phyloP scores from a whole-genome alignment of 2,888 invertebrate genomes.

The Habroteleia sp. region DNA sequence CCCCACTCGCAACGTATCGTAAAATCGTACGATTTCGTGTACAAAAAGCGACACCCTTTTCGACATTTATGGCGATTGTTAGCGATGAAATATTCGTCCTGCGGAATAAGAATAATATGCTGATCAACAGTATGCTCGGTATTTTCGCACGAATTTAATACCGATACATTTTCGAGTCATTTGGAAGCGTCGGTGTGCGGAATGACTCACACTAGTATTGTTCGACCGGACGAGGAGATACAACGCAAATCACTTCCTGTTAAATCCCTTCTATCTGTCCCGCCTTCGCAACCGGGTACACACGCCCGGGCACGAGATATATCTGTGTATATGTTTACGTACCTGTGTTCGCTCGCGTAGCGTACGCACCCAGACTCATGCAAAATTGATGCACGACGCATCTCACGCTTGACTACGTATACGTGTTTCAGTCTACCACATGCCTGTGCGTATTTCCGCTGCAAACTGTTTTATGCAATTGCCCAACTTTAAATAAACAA shows the following conservation, averaged over 20 bases:
- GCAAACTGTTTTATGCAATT: no score
- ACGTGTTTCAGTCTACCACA: conserved; percentile 35
- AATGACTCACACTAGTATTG: conserved; percentile 76
- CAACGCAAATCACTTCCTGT: conserved; percentile 78
- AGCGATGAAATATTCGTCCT: conserved; percentile 15
- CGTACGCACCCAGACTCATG: conserved; percentile 60
- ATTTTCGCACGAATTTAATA: conserved; percentile 43
- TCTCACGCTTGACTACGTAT: conserved; percentile 69
- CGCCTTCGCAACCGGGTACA: conserved; percentile 62
- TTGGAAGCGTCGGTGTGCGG: conserved; percentile 70
- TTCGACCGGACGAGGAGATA: conserved; percentile 75
- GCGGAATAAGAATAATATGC: conserved; percentile 9
- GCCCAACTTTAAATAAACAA: no score
- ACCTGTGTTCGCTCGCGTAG: conserved; percentile 50
- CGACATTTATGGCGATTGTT: background rate
- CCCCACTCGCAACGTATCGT: no score
- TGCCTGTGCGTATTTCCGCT: conserved; percentile 42
- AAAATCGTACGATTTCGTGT: background rate
- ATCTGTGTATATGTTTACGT: conserved; percentile 47
- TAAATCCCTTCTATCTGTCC: conserved; percentile 72
- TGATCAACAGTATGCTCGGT: conserved; percentile 11
- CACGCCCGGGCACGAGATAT: conserved; percentile 52
- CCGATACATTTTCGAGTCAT: conserved; percentile 55
- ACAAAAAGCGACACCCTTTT: background rate
- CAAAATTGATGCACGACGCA: conserved; percentile 71